Base-by-base conservation (phyloP, 2,888 invertebrate species). In the Microctonus aethiopoides region DNA sequence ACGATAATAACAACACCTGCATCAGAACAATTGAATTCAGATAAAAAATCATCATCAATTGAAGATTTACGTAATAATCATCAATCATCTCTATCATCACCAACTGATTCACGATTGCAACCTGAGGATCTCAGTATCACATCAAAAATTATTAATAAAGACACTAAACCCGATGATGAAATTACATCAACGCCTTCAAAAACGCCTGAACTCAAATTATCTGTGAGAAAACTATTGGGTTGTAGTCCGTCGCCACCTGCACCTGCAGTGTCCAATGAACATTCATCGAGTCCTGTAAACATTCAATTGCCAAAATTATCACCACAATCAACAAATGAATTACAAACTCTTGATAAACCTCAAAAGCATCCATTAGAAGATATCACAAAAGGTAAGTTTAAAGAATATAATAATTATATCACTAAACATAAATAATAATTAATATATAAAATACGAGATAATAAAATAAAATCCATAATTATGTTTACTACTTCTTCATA, bases 211-310 rank as follows among this genome's bases (percentile, higher is more conserved):
- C 63, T 85, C 3, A 84, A 85, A 66, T 74, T 84, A 2, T 85
- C 84, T 20, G 84, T 84, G 32, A 78, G 84, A 63, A 85, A 84
- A 69, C 71, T 85, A 32, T 74, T 84, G 7, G 84, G 84, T 1
- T 84, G 84, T 64, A 82, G 80, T 66, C 84, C 84, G 4, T 83
- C 84, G 29, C 83, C 84, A 11, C 83, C 82, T n/a, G n/a, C n/a
- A 7, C 81, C 29, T 5, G 4, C 83, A 46, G 73, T 80, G 7
- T 67, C 73, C 16, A 78, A 77, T 22, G 81, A 80, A 6, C 77
- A 76, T 5, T 79, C 81, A 24, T 69, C 67, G 1, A 77, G 74
- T 68, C 75, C 75, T 4, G 75, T 67, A 13, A 41, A 36, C 10
- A 67, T 22, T 54, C 26, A 61, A 13, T 76, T 78, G 1, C 10